These are phyloP conservation scores for Patella pellucida DNA, from an alignment of 2,888 invertebrate genomes.

Conservation along the genomic window DNA sequence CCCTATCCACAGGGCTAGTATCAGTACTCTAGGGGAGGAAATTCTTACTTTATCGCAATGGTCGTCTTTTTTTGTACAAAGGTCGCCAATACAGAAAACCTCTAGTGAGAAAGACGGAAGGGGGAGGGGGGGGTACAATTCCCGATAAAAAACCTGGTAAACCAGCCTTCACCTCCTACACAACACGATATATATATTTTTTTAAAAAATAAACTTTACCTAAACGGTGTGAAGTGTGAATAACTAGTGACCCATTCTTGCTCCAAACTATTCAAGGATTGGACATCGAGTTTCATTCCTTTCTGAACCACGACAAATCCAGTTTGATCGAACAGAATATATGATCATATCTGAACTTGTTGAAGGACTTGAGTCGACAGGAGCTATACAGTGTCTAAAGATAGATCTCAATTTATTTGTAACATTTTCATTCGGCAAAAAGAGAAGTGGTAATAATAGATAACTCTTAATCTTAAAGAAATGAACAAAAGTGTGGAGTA, in stretches of 20 bases:
- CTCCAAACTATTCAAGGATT: not conserved
- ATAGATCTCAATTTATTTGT: not conserved
- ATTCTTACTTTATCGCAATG: not conserved
- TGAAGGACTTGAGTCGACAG: not conserved
- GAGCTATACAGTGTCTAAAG: not conserved
- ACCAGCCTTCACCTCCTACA: not conserved
- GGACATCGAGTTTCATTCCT: not conserved
- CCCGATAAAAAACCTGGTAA: not conserved
- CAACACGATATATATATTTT: not conserved
- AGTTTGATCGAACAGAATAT: not conserved
- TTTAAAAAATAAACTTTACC: not conserved
- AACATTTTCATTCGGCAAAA: not conserved
- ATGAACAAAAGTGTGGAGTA: not conserved
- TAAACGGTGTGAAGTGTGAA: not conserved
- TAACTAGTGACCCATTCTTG: not conserved
- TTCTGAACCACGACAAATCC: not conserved
- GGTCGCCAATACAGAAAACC: not conserved
- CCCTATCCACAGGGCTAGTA: not conserved
- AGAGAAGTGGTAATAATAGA: not conserved
- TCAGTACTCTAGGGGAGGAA: too few relatives aligned
- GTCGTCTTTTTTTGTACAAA: not conserved
- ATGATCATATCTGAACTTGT: not conserved
- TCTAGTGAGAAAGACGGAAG: not conserved
- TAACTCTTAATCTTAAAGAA: not conserved
- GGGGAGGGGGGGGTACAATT: not conserved